Conservation (phyloP, 2,113 vertebrate species). For the Rhynchopsitta pachyrhyncha region DNA sequence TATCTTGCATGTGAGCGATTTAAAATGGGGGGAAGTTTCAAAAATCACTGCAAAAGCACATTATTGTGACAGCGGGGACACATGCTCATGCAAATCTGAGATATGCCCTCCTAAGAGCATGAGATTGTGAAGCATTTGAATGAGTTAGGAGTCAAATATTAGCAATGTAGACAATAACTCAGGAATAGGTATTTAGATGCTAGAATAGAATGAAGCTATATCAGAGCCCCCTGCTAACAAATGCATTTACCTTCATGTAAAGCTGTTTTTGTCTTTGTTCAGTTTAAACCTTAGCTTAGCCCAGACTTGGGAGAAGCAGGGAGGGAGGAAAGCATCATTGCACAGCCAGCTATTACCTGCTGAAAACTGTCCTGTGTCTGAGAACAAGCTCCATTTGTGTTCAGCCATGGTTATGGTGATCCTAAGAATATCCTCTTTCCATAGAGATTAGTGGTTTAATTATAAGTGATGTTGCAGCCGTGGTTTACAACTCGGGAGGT, state of each 20-base stretch:
- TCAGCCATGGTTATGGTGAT: background rate
- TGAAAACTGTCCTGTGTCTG: background rate
- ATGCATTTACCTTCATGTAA: background rate
- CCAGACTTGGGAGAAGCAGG: background rate
- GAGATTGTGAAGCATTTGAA: background rate
- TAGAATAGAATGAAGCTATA: background rate
- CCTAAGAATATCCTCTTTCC: background rate
- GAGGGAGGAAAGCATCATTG: background rate
- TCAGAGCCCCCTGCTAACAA: background rate
- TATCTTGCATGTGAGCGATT: background rate
- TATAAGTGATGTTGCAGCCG: background rate
- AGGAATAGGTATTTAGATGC: background rate
- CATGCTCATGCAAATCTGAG: accelerated
- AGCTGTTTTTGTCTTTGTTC: background rate
- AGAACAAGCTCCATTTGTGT: background rate
- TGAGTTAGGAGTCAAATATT: background rate
- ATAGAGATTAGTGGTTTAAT: background rate
- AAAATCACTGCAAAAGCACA: background rate
- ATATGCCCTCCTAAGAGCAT: background rate
- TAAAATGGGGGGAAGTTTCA: background rate
- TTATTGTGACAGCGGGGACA: background rate
- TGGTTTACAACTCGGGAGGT: background rate
- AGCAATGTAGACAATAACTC: background rate
- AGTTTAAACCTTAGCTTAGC: background rate
- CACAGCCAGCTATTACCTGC: background rate